A percentile compares a stretch with the other conserved stretches of the same genome.
These are phyloP conservation scores for Discoglossus pictus DNA, from an alignment of 2,797 vertebrate species.

Conservation along the genomic window DNA sequence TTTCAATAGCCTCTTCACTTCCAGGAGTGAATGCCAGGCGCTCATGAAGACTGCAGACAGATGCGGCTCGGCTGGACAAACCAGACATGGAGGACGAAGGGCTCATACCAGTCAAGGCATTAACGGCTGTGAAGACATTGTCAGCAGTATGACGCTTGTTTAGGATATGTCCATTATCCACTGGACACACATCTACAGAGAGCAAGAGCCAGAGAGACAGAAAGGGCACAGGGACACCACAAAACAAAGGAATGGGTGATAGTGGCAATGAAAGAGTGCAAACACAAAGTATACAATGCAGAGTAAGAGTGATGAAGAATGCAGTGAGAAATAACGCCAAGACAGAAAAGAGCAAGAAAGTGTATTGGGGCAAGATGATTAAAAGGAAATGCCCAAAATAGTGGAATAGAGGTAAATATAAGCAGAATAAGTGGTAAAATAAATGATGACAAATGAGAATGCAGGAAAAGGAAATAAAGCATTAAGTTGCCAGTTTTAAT, in stretches of 20 bases:
- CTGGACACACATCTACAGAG: constrained; percentile 81
- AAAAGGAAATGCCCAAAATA: background rate
- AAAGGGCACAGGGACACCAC: constrained; percentile 49
- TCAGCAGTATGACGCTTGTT: constrained; percentile 83
- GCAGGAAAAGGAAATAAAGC: background rate
- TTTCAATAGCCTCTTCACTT: constrained; percentile 94
- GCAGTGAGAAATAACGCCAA: constrained; percentile 41
- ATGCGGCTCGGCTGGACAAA: constrained; percentile 91
- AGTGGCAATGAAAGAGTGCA: constrained; percentile 62
- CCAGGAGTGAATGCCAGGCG: constrained; percentile 95
- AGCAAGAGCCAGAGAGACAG: constrained; percentile 54
- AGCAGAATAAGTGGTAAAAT: background rate
- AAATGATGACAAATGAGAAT: background rate
- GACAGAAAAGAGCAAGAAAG: background rate
- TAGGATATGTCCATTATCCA: constrained; percentile 82
- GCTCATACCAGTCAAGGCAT: constrained; percentile 93
- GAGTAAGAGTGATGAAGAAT: constrained; percentile 45
- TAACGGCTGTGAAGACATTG: constrained; percentile 98
- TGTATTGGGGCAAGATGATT: background rate
- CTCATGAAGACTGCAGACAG: constrained; percentile 91
- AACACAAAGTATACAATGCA: constrained; percentile 72
- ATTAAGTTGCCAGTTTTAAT: too few relatives aligned
- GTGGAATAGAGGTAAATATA: background rate
- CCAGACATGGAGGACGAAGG: constrained; percentile 92
- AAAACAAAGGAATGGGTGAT: constrained; percentile 53